Evolutionary conservation across 2,888 invertebrate genomes (phyloP).

Genomic region (Metacarcinus magister): DNA sequence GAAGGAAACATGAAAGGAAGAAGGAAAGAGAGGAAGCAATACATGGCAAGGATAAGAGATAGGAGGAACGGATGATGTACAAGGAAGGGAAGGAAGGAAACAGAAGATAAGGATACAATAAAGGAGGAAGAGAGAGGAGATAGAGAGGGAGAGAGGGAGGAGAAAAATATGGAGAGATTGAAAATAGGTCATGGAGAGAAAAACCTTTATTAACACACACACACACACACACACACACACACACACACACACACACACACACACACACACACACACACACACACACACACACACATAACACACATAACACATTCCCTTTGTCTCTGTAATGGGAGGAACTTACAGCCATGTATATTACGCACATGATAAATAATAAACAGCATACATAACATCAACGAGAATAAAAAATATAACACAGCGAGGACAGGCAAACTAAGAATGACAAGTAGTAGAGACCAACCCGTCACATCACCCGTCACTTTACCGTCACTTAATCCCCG

Average conservation of each 20-base stretch:
- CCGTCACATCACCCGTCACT: too few species aligned
- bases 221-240: conserved; percentile 2
- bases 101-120: background rate
- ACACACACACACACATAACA: too few species aligned
- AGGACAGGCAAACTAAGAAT: too few species aligned
- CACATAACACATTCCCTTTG: too few species aligned
- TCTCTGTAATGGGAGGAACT: too few species aligned
- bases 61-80: background rate
- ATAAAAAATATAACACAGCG: background rate
- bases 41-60: background rate
- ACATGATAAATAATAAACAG: too few species aligned
- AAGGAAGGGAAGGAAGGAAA: background rate
- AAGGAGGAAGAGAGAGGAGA: background rate
- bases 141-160: background rate
- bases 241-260: background rate
- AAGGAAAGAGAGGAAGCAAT: background rate
- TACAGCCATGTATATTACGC: too few species aligned
- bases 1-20: background rate
- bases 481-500: too few species aligned
- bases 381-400: too few species aligned
- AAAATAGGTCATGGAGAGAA: too few species aligned
- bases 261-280: too few species aligned
- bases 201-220: background rate
- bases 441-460: too few species aligned
- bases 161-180: background rate